Evolutionary conservation across 2,797 vertebrate genomes (phyloP), one percentile per base, ranked within the genome.

Genomic region (Lemur catta): DNA sequence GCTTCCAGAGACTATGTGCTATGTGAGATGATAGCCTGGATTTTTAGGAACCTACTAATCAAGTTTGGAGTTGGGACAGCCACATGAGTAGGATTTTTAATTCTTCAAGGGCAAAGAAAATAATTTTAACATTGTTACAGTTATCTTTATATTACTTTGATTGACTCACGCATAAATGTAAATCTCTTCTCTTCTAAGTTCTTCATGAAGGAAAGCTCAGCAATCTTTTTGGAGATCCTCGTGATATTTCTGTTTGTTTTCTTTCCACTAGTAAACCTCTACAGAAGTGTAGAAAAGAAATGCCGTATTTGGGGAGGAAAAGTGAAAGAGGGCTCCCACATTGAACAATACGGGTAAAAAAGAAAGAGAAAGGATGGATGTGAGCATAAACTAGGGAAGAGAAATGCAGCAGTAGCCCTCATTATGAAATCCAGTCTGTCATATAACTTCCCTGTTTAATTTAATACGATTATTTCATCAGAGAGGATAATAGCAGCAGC

Each of bases 401-500:
- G 92, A 96, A 97, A 98, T 98, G 95, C 96, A 97, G 98, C 99
- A 98, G 98, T 97, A 97, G 97, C 92, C 84, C 72, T 94, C 94
- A 80, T 98, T 98, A 98, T 98, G 97, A 98, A 99, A 98, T 98
- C 98, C 98, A 94, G 96, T 97, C 98, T 98, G 98, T 99, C 98
- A 98, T 97, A 98, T 98, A 98, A 98, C 98, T 98, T 97, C 97
- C 91, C 96, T 96, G 97, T 97, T 98, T 98, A 97, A 98, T 97
- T 98, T 99, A 99, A 99, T 99, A 98, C 92, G 98, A 99, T 99
- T 99, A 99, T 99, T 99, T 98, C 98, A 98, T 98, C 98, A 98
- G 98, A 96, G 98, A 98, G 98, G 98, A 98, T 98, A 98, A 98
- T 97, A 98, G 98, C 98, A 98, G 98, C 79, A 98, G 98, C 97